phyloP scores from a whole-genome alignment of 2,113 vertebrate species.

The Poeciliopsis turrubarensis region DNA sequence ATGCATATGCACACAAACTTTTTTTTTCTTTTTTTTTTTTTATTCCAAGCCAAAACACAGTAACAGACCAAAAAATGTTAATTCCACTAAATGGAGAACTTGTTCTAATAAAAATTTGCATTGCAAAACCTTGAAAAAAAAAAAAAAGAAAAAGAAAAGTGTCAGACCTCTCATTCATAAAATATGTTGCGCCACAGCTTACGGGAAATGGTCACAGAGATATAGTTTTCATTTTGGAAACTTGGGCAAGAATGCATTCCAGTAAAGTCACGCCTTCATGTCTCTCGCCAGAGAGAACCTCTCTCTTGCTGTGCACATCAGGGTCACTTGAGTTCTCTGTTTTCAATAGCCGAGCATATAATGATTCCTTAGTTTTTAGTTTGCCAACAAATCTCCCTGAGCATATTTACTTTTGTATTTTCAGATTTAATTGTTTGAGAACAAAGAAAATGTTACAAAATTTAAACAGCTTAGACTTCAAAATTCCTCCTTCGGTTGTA shows the following conservation, averaged over 20 bases:
- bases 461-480: neutral
- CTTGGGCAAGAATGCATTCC: conserved; percentile 52
- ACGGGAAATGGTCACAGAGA: conserved; percentile 30
- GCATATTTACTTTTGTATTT: too few species aligned
- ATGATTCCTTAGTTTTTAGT: too few species aligned
- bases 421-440: too few species aligned
- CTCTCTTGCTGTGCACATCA: neutral
- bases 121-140: neutral
- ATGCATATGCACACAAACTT: neutral
- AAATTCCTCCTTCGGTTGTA: too few species aligned
- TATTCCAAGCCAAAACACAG: neutral
- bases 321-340: neutral
- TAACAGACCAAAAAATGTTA: neutral
- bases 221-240: conserved; percentile 12
- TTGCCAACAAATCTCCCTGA: too few species aligned
- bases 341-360: neutral
- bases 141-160: neutral
- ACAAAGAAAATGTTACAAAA: neutral
- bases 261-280: conserved; percentile 39
- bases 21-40: too few species aligned
- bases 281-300: neutral
- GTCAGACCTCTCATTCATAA: conserved; percentile 35
- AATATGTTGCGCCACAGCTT: conserved; percentile 45
- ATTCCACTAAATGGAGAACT: neutral
- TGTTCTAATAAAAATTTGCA: neutral